These are phyloP conservation scores for Polypterus senegalus DNA, from an alignment of 2,113 vertebrate species.

Conservation along the genomic window DNA sequence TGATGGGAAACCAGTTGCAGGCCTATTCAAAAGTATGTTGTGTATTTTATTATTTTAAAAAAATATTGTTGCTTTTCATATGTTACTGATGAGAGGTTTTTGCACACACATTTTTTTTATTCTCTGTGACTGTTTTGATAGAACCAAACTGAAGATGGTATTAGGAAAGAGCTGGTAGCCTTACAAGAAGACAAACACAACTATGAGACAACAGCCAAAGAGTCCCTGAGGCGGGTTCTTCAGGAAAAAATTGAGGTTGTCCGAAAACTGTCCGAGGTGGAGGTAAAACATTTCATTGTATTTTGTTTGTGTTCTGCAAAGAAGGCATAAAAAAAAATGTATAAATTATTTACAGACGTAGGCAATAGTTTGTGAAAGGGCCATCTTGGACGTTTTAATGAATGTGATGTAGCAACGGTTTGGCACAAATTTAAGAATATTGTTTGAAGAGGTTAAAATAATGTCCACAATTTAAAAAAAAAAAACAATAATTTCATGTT, in stretches of 20 bases:
- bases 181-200: slow-evolving; percentile 97
- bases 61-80: neutral
- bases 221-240: slow-evolving; percentile 93
- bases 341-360: no score
- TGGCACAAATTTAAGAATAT: no score
- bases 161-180: slow-evolving; percentile 86
- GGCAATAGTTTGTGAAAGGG: no score
- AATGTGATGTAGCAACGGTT: no score
- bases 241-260: slow-evolving; percentile 98
- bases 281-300: slow-evolving; percentile 51
- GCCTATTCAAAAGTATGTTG: slow-evolving; percentile 83
- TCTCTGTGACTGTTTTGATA: slow-evolving; percentile 27
- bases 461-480: no score
- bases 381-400: no score
- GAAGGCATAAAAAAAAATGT: no score
- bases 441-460: no score
- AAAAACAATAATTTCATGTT: no score
- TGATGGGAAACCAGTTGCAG: slow-evolving; percentile 96
- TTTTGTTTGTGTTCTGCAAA: no score
- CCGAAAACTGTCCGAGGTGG: slow-evolving; percentile 92
- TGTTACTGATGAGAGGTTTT: neutral
- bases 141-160: slow-evolving; percentile 93
- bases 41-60: no score
- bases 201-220: slow-evolving; percentile 97
- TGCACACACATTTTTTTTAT: neutral